These are phyloP conservation scores for Tetrapedia diversipes DNA, from an alignment of 2,888 invertebrate genomes.

Conservation along the genomic window DNA sequence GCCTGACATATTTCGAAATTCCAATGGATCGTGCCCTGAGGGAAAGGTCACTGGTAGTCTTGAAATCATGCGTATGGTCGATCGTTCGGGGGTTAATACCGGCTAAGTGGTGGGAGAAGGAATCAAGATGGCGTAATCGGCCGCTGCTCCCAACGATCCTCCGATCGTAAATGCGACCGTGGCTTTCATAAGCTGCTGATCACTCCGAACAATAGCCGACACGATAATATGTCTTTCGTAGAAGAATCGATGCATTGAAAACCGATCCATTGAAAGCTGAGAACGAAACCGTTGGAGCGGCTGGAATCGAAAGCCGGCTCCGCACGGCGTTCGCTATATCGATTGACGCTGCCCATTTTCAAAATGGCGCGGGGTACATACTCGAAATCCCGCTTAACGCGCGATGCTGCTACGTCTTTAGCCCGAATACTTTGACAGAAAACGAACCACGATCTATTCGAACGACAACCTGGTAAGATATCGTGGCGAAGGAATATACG, in stretches of 20 bases:
- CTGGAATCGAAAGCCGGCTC: slow-evolving; percentile 52
- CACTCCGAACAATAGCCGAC: neutral
- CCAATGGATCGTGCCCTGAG: slow-evolving; percentile 36
- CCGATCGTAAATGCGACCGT: slow-evolving; percentile 39
- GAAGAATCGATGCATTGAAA: neutral
- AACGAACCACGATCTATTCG: neutral
- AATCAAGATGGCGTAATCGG: slow-evolving; percentile 77
- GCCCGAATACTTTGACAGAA: neutral
- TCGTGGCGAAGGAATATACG: neutral
- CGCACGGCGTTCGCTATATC: slow-evolving; percentile 76
- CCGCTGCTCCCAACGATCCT: slow-evolving; percentile 59
- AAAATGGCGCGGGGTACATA: slow-evolving; percentile 78
- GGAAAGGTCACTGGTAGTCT: slow-evolving; percentile 63
- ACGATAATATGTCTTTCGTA: neutral
- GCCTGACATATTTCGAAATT: slow-evolving; percentile 40
- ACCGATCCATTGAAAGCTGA: neutral
- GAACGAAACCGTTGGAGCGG: slow-evolving; percentile 11
- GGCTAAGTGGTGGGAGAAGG: slow-evolving; percentile 60
- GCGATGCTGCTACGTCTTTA: neutral
- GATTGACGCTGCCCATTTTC: slow-evolving; percentile 79
- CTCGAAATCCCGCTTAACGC: slow-evolving; percentile 57
- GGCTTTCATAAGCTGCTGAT: neutral
- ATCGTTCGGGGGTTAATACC: slow-evolving; percentile 66
- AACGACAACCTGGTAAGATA: too few relatives aligned
- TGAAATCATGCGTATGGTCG: slow-evolving; percentile 60